Percentiles rank a stretch among this genome's conserved stretches.
Conservation (phyloP, 2,113 vertebrate genomes). For the Gymnarchus niloticus region DNA sequence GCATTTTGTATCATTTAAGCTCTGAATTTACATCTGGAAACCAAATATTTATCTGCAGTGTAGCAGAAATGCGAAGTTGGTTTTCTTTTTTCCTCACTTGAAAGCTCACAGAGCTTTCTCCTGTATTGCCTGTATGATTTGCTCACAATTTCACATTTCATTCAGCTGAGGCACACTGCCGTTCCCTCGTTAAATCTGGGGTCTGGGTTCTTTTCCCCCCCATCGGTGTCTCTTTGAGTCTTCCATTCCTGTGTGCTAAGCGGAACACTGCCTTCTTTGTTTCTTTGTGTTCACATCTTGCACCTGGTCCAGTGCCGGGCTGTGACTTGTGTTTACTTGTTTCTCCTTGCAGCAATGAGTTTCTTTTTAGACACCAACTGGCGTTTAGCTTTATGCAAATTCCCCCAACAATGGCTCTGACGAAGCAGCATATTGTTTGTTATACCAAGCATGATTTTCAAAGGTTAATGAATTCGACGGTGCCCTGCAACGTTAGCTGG, state of each 20-base stretch:
- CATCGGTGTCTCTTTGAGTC: neutral
- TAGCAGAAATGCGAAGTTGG: neutral
- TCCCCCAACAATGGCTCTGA: neutral
- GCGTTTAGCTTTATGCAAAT: slow-evolving; percentile 26
- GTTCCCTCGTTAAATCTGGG: slow-evolving; percentile 7
- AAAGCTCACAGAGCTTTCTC: neutral
- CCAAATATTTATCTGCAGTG: neutral
- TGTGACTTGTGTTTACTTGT: neutral
- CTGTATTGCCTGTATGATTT: neutral
- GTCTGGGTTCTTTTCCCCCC: neutral
- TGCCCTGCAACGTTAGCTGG: neutral
- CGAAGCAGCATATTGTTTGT: slow-evolving; percentile 18
- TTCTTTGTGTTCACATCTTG: neutral
- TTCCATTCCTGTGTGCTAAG: neutral
- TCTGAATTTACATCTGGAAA: too few relatives aligned
- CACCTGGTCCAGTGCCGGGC: slow-evolving; percentile 9
- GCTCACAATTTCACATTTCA: neutral
- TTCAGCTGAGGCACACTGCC: neutral
- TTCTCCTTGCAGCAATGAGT: slow-evolving; percentile 6
- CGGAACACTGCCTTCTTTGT: slow-evolving; percentile 24
- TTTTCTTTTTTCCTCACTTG: neutral
- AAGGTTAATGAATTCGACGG: slow-evolving; percentile 17
- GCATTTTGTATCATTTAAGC: too few relatives aligned
- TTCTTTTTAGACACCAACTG: slow-evolving; percentile 22
- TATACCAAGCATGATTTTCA: slow-evolving; percentile 17